Base-by-base conservation (phyloP, 2,888 invertebrate species). In the Helobdella robusta region DNA sequence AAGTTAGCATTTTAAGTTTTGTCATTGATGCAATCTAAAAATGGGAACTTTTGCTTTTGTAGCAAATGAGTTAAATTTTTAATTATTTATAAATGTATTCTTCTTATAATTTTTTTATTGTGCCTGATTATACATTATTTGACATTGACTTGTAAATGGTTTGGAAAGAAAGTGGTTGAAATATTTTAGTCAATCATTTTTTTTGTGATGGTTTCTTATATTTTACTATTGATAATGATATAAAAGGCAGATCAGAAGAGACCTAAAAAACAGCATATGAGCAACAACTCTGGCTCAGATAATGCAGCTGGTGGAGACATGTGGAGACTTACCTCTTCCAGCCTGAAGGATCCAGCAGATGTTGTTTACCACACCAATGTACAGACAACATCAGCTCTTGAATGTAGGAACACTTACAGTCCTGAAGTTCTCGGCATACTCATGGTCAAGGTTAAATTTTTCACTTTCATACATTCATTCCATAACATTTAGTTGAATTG, bases 321-420 rank as follows among this genome's bases (percentile, higher is more conserved):
- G 50, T n/a, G 6, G 6, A 11, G 50, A 50, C 20, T 20, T 20
- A n/a, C n/a, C n/a, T n/a, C n/a, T n/a, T n/a, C n/a, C n/a, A n/a
- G n/a, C n/a, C n/a, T n/a, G n/a, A n/a, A n/a, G n/a, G n/a, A 28
- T 54, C 5, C 28, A 50, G 50, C 50, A 50, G 50, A 25, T 50
- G 50, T 50, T 40, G 44, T 15, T 11, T 40, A 11, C n/a, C n/a
- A n/a, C n/a, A n/a, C n/a, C n/a, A n/a, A n/a, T n/a, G n/a, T n/a
- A n/a, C n/a, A n/a, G n/a, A n/a, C n/a, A n/a, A n/a, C n/a, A n/a
- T n/a, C n/a, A n/a, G n/a, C n/a, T n/a, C n/a, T n/a, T n/a, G n/a
- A n/a, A n/a, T n/a, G n/a, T n/a, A n/a, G n/a, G n/a, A 62, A 62
- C 34, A 62, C 62, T 4, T 62, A 62, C 46, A 50, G 50, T 28